Evolutionary conservation across 2,888 invertebrate genomes (phyloP), one percentile per base, ranked within the genome.

Genomic region (Drosophila rubida): DNA sequence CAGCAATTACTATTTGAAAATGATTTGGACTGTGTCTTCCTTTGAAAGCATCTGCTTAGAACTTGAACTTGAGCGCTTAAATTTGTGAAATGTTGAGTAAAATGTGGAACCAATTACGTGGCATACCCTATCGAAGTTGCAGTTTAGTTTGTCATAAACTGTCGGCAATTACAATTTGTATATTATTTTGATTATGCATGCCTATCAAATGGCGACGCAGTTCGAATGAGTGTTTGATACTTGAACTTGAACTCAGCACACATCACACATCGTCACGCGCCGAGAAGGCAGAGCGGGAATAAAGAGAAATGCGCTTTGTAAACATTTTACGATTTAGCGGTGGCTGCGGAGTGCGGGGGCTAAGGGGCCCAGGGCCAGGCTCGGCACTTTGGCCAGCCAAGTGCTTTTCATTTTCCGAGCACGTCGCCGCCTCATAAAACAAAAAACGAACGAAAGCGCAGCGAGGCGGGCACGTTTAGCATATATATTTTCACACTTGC

Each of bases 401-500:
- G 85, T 84, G 85, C 87, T 88, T 88, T 83, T 83, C 85, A 83
- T 83, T 83, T 83, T 83, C 88, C 75, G 69, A 87, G 88, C 83
- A 83, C 83, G 83, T 83, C 81, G 84, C 69, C 85, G 81, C 68
- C 78, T 88, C 88, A 83, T 83, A 83, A 83, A 83, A 83, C 88
- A 83, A 83, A 83, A 83, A 83, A 77, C 88, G 88, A 88, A 87
- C 81, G 67, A 69, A 55, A 75, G 66, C 67, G 49, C 64, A 64
- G 67, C 66, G 76, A 67, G 62, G 62, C 66, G 77, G 69, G 77
- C 88, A 87, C 81, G 86, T 85, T 82, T 87, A 82, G 83, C 88
- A 82, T 81, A 82, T 86, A 82, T 82, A 87, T 87, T 87, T 85
- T 82, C 82, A 83, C 88, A 83, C 88, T 83, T 83, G 88, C 82